phyloP scores from a whole-genome alignment of 2,888 invertebrate genomes.

The Syrphus vitripennis region DNA sequence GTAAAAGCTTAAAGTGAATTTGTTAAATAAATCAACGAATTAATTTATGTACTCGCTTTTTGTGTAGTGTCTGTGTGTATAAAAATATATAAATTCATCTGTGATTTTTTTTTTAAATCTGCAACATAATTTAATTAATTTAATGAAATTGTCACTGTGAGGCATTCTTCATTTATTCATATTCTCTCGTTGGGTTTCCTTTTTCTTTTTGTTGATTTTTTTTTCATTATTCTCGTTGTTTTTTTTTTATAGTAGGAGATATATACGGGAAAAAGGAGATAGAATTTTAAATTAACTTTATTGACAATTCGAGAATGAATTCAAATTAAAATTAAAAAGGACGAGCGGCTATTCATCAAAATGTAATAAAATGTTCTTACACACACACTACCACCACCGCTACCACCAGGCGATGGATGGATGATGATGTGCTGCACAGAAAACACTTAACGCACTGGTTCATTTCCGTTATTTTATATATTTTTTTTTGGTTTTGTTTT shows the following conservation, averaged over 20 bases:
- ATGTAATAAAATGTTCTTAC: conserved; percentile 71
- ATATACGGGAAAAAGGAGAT: conserved; percentile 30
- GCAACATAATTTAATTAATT: conserved; percentile 69
- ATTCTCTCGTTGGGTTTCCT: conserved; percentile 27
- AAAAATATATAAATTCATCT: background rate
- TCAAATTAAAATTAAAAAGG: conserved; percentile 70
- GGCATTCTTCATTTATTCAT: conserved; percentile 71
- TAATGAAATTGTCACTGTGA: conserved; percentile 69
- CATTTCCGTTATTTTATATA: conserved; percentile 37
- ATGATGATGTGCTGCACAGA: conserved; percentile 48
- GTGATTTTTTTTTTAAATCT: conserved; percentile 44
- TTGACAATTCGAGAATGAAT: conserved; percentile 70
- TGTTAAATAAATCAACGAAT: conserved; percentile 37
- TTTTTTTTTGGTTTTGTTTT: conserved; percentile 44
- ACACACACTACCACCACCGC: no score
- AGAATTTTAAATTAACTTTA: conserved; percentile 71
- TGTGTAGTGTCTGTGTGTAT: background rate
- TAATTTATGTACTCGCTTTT: background rate
- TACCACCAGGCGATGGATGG: conserved; percentile 21
- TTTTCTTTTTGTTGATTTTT: conserved; percentile 8
- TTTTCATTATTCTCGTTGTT: background rate
- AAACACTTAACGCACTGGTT: conserved; percentile 68
- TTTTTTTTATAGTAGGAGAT: background rate
- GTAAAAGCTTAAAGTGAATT: background rate
- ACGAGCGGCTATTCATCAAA: conserved; percentile 67